Percentiles rank a stretch among this genome's conserved stretches.
phyloP scores from a whole-genome alignment of 2,113 vertebrate species.

The Oreocharis arfaki region DNA sequence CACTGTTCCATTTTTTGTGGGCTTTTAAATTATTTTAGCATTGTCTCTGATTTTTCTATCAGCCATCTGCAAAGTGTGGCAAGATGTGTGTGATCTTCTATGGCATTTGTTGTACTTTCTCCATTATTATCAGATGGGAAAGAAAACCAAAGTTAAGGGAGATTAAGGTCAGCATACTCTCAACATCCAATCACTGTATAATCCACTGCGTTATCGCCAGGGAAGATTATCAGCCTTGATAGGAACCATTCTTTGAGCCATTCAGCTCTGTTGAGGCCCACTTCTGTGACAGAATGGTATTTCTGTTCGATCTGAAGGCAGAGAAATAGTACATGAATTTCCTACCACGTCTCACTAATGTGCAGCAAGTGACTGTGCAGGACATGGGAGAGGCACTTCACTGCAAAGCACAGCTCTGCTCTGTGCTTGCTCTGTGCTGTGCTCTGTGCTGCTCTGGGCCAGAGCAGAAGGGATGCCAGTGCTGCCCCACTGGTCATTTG shows the following conservation, averaged over 20 bases:
- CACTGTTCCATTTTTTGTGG: not conserved
- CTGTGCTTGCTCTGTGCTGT: not conserved
- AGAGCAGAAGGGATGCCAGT: not conserved
- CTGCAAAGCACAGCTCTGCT: not conserved
- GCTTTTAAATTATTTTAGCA: conserved; percentile 47
- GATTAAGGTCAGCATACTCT: conserved; percentile 34
- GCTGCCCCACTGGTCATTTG: accelerated
- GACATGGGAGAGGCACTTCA: accelerated
- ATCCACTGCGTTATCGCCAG: conserved; percentile 3
- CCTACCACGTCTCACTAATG: not conserved
- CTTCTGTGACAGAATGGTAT: not conserved
- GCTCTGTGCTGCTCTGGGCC: not conserved
- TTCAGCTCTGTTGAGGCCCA: conserved; percentile 1
- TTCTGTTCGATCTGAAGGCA: not conserved
- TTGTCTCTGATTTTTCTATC: conserved; percentile 44
- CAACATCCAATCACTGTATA: conserved; percentile 28
- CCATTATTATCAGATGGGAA: conserved; percentile 37
- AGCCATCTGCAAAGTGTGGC: conserved; percentile 38
- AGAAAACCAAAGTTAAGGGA: conserved; percentile 54
- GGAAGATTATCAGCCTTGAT: conserved; percentile 54
- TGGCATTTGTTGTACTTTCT: conserved; percentile 21
- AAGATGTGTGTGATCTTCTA: conserved; percentile 28
- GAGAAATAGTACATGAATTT: not conserved
- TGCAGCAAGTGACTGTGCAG: not conserved
- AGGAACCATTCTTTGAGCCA: conserved; percentile 18